Evolutionary conservation across 2,888 invertebrate species (phyloP), one percentile per base, ranked within the genome.

Genomic region (Drosophila infuscata): DNA sequence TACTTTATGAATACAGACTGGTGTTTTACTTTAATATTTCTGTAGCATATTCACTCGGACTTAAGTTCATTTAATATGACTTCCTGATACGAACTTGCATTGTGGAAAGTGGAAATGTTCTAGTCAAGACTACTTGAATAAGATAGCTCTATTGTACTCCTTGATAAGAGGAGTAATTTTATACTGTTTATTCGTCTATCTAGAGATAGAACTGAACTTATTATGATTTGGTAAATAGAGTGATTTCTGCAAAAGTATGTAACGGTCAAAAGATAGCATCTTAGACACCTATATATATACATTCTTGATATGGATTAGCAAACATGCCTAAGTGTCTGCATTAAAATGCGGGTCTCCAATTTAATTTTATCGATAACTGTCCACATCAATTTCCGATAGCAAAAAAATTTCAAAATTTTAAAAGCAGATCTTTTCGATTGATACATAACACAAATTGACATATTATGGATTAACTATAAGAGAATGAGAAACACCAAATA

Each of bases 1-100:
- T 70, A 74, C 62, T 68, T 66, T 56, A 70, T 70, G 15, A 7
- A 3, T 15, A 32, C 30, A 3, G 3, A 15, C 35, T 32, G 15
- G 9, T 4, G 9, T n/a, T 29, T 52, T 32, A 20, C 25, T 32
- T 7, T 11, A n/a, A 38, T 8, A 29, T 17, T 30, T 46, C 25
- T 8, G 43, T 17, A n/a, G 41, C 32, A 8, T 17, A 1, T 32
- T 29, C 12, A 3, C 6, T 29, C 15, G 7, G 17, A 52, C 33
- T 33, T n/a, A 11, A 35, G 53, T 15, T 15, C 1, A 36, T 9
- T 36, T 11, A 2, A 17, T 35, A 38, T 12, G 3, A 38, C 8
- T 36, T 36, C 25, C 8, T 17, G 36, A 17, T 36, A 17, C 1
- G 25, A 17, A 53, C 5, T 54, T 25, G 5, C 8, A 30, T 9